Percentiles rank a stretch among this genome's conserved stretches.
Conservation (phyloP, 2,113 vertebrate genomes). For the Pteruthius melanotis region DNA sequence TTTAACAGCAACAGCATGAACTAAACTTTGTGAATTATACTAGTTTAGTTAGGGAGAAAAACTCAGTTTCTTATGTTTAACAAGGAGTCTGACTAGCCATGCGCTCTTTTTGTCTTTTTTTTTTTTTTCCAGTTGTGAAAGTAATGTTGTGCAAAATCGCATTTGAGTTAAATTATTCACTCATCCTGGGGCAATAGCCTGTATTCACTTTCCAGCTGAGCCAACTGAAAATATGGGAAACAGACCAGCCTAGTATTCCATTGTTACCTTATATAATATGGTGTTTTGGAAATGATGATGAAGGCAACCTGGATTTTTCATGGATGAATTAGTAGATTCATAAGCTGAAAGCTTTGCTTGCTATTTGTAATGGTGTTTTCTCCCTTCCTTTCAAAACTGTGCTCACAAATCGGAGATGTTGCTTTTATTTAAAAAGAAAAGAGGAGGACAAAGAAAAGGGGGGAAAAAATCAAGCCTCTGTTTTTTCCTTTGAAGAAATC, state of each 20-base stretch:
- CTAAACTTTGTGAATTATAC: background rate
- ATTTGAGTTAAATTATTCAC: constrained; percentile 43
- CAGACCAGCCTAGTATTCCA: constrained; percentile 26
- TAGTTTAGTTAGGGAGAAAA: background rate
- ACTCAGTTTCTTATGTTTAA: background rate
- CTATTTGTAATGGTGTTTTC: background rate
- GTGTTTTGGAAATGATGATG: constrained; percentile 52
- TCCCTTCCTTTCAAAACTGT: background rate
- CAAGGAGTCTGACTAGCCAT: background rate
- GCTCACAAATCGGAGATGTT: background rate
- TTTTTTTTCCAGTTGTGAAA: background rate
- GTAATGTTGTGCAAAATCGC: constrained; percentile 37
- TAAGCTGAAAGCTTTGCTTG: constrained; percentile 34
- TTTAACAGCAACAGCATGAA: background rate
- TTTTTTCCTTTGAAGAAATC: background rate
- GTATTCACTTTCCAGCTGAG: constrained; percentile 48
- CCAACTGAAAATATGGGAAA: constrained; percentile 30
- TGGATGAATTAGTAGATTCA: constrained; percentile 44
- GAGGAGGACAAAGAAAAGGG: background rate
- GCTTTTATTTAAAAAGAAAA: constrained; percentile 10
- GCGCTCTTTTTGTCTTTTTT: background rate
- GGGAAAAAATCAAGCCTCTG: background rate
- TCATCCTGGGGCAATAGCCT: constrained; percentile 29
- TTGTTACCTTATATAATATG: constrained; percentile 40
- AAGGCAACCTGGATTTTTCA: constrained; percentile 42